Percentiles rank a stretch among this genome's conserved stretches.
These are phyloP conservation scores for Cyclura pinguis DNA, from an alignment of 2,797 vertebrate species.

Conservation along the genomic window DNA sequence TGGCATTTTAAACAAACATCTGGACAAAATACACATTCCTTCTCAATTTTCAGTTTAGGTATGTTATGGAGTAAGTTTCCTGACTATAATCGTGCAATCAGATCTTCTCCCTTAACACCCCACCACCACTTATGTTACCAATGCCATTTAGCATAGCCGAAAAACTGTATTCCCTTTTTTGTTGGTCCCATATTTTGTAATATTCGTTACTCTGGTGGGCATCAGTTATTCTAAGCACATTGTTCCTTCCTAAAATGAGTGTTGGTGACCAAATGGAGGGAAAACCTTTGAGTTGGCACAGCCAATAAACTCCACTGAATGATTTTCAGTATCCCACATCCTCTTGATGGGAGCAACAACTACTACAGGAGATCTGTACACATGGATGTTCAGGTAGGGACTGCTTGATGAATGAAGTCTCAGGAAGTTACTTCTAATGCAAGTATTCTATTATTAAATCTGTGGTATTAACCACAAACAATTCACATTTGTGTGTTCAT, in stretches of 20 bases:
- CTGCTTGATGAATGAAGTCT: not conserved
- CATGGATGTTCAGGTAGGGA: not conserved
- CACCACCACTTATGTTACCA: not conserved
- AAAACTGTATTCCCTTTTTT: not conserved
- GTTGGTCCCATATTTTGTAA: not conserved
- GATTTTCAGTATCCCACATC: not conserved
- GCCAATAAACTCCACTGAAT: not conserved
- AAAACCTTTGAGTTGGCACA: not conserved
- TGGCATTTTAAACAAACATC: no score
- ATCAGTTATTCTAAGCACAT: not conserved
- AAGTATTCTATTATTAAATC: not conserved
- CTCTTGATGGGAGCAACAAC: not conserved
- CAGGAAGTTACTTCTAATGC: not conserved
- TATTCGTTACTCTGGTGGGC: not conserved
- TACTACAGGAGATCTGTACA: not conserved
- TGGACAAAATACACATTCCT: not conserved
- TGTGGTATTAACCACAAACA: not conserved
- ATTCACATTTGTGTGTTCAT: not conserved
- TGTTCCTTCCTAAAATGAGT: slow-evolving; percentile 2
- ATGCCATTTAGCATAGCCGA: not conserved
- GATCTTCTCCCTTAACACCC: not conserved
- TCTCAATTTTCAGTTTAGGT: not conserved
- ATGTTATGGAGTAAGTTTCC: not conserved
- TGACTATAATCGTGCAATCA: not conserved
- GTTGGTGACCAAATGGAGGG: not conserved